Conservation (phyloP, 2,888 invertebrate genomes). For the Epirrita christyi region DNA sequence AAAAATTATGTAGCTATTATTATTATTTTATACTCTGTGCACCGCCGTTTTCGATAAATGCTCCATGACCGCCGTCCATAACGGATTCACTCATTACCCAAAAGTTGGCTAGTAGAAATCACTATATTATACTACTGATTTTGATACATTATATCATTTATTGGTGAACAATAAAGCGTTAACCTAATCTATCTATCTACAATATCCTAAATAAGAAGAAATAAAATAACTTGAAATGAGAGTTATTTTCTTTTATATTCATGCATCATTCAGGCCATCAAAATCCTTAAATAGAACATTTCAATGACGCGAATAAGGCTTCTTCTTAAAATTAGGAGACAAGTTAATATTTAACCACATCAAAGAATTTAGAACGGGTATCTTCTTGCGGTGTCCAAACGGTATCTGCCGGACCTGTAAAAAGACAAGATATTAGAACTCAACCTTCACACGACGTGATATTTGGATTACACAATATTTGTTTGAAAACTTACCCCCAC, state of each 20-base stretch:
- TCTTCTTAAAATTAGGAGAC: background rate
- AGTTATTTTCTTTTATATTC: background rate
- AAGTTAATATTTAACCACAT: background rate
- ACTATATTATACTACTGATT: too few species aligned
- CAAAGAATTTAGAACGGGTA: slow-evolving; percentile 42
- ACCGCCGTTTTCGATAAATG: too few species aligned
- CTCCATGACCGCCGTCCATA: too few species aligned
- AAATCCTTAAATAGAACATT: background rate
- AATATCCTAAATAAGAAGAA: too few species aligned
- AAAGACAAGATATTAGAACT: slow-evolving; percentile 4
- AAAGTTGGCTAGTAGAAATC: too few species aligned
- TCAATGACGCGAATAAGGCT: background rate
- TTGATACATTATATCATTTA: too few species aligned
- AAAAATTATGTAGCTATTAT: too few species aligned
- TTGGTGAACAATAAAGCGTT: too few species aligned
- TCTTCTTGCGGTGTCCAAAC: slow-evolving; percentile 49
- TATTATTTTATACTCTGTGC: too few species aligned
- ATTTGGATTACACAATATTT: background rate
- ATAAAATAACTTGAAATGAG: background rate
- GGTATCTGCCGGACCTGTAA: slow-evolving; percentile 56
- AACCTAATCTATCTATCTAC: too few species aligned
- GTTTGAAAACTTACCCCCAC: slow-evolving; percentile 48
- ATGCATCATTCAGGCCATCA: background rate
- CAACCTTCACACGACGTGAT: background rate
- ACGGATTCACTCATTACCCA: too few species aligned